phyloP scores from a whole-genome alignment of 1,140 invertebrate species.

The Calephelis nemesis region DNA sequence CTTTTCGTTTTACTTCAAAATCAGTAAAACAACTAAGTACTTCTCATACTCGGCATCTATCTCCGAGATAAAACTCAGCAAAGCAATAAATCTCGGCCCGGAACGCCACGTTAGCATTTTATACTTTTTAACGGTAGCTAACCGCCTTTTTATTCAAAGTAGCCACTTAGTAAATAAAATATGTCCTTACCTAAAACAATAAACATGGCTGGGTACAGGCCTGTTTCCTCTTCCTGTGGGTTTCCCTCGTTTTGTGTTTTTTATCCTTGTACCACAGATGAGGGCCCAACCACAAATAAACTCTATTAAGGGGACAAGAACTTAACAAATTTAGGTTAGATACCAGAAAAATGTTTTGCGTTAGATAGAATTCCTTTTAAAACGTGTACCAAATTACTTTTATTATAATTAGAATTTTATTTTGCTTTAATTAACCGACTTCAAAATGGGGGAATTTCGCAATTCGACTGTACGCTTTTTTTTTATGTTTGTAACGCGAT shows the following conservation, averaged over 20 bases:
- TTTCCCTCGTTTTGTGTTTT: slow-evolving; percentile 52
- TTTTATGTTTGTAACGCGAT: too few species aligned
- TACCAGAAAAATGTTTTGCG: slow-evolving; percentile 42
- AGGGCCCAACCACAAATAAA: slow-evolving; percentile 16
- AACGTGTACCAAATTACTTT: too few species aligned
- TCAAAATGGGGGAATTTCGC: too few species aligned
- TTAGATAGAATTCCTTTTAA: too few species aligned
- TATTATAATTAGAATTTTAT: too few species aligned
- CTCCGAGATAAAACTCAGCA: slow-evolving; percentile 27
- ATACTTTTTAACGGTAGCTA: slow-evolving; percentile 67
- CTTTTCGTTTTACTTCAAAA: not conserved
- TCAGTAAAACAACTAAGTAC: slow-evolving; percentile 15
- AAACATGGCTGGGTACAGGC: slow-evolving; percentile 51
- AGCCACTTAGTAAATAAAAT: slow-evolving; percentile 74
- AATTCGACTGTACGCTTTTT: too few species aligned
- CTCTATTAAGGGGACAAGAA: not conserved
- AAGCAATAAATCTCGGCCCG: slow-evolving; percentile 40
- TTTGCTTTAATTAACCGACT: too few species aligned
- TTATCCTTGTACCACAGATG: slow-evolving; percentile 44
- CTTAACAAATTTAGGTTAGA: slow-evolving; percentile 28
- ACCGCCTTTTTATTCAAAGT: slow-evolving; percentile 73
- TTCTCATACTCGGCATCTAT: slow-evolving; percentile 7
- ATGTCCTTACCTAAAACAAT: slow-evolving; percentile 65
- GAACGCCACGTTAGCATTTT: slow-evolving; percentile 41
- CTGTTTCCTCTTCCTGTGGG: slow-evolving; percentile 44